Conservation (phyloP, 1,140 invertebrate genomes). For the Aphidius gifuensis region DNA sequence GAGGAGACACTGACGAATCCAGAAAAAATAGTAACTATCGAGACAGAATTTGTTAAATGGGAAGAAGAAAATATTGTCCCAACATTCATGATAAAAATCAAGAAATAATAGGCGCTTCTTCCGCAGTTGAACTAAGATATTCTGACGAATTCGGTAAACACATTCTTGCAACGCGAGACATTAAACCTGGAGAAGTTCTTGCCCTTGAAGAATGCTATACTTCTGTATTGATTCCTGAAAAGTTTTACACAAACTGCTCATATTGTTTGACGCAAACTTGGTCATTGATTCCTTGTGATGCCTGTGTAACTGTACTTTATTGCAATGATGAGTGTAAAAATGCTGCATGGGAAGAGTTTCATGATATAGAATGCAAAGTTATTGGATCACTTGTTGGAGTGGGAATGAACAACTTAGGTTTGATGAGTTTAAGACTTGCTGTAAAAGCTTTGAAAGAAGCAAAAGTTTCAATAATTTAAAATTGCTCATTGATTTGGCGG, state of each 20-base stretch:
- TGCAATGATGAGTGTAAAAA: conserved; percentile 67
- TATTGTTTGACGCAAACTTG: conserved; percentile 66
- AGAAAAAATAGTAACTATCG: neutral
- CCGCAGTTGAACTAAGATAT: conserved; percentile 15
- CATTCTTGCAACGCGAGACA: conserved; percentile 61
- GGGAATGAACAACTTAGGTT: conserved; percentile 62
- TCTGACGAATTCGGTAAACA: conserved; percentile 59
- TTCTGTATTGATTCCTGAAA: conserved; percentile 61
- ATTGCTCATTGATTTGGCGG: conserved; percentile 48
- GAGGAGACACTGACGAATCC: conserved; percentile 10
- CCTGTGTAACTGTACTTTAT: conserved; percentile 64
- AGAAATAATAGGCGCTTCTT: conserved; percentile 21
- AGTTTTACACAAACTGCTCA: conserved; percentile 66
- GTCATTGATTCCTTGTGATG: conserved; percentile 61
- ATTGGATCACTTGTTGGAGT: conserved; percentile 60
- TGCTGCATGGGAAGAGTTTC: conserved; percentile 62
- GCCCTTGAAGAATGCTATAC: conserved; percentile 74
- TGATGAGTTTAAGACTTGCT: conserved; percentile 63
- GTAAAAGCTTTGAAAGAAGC: conserved; percentile 59
- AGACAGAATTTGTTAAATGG: conserved; percentile 10
- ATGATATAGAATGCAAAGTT: conserved; percentile 68
- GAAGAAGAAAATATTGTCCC: conserved; percentile 15
- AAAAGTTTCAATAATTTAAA: conserved; percentile 50
- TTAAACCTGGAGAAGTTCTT: conserved; percentile 70
- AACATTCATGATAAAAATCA: conserved; percentile 14